phyloP scores from a whole-genome alignment of 2,797 vertebrate species.

The Hephaestus fuliginosus region DNA sequence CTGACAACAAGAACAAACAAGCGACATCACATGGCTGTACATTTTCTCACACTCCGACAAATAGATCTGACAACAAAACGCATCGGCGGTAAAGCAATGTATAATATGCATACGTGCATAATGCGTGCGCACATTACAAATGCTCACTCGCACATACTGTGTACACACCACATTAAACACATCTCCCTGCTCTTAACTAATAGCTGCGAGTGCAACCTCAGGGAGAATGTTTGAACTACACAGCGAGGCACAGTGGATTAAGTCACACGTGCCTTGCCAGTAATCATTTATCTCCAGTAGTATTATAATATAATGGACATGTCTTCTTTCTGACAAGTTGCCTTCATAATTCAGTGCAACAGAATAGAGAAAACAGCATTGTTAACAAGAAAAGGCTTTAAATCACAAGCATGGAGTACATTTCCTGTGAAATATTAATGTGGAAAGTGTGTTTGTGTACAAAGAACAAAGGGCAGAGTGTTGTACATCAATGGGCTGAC shows the following conservation, averaged over 20 bases:
- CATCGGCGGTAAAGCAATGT: conserved; percentile 54
- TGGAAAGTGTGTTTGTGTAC: conserved; percentile 88
- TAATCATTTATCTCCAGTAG: conserved; percentile 81
- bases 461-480: conserved; percentile 86
- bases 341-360: conserved; percentile 83
- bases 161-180: conserved; percentile 67
- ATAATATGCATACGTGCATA: conserved; percentile 72
- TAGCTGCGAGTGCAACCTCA: conserved; percentile 77
- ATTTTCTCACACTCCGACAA: conserved; percentile 75
- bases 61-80: conserved; percentile 66
- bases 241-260: conserved; percentile 58
- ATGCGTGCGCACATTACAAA: conserved; percentile 59
- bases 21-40: conserved; percentile 80
- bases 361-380: conserved; percentile 83
- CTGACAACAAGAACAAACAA: conserved; percentile 84
- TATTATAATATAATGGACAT: conserved; percentile 77
- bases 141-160: conserved; percentile 58
- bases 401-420: conserved; percentile 85
- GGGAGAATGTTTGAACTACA: conserved; percentile 73
- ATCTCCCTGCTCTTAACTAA: conserved; percentile 72
- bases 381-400: conserved; percentile 88
- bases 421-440: conserved; percentile 89
- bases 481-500: conserved; percentile 86
- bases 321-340: conserved; percentile 80
- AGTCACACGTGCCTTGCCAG: conserved; percentile 73